A percentile compares a stretch with the other conserved stretches of the same genome.
Conservation (phyloP, 2,888 invertebrate genomes). For the Pemphredon lugubris region DNA sequence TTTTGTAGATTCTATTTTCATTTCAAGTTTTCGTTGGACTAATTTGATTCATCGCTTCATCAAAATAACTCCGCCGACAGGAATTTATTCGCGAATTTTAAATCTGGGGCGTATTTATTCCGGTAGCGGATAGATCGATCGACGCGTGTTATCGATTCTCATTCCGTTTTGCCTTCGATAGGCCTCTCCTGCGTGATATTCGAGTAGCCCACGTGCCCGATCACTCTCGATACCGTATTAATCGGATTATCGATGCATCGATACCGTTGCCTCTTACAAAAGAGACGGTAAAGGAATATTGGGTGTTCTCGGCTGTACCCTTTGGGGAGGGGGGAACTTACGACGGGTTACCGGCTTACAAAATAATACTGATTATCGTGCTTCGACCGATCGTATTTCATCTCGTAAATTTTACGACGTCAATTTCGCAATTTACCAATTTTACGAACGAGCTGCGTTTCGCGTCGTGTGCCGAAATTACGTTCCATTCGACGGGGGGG, state of each 20-base stretch:
- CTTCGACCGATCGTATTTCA: background rate
- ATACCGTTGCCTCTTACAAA: background rate
- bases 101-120: too few relatives aligned
- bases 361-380: background rate
- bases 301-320: slow-evolving; percentile 3
- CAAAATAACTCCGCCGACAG: background rate
- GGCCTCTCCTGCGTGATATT: background rate
- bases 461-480: background rate
- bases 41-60: too few relatives aligned
- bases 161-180: background rate
- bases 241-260: slow-evolving; percentile 24
- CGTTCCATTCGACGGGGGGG: too few relatives aligned
- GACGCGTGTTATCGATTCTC: background rate
- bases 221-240: slow-evolving; percentile 11
- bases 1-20: too few relatives aligned
- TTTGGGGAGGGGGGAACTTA: background rate
- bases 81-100: too few relatives aligned
- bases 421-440: background rate
- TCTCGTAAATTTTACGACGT: background rate
- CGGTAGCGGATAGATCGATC: background rate
- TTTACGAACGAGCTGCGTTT: background rate
- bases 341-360: background rate
- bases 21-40: background rate
- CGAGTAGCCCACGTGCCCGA: background rate
- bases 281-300: slow-evolving; percentile 3